A percentile compares a stretch with the other conserved stretches of the same genome.
Evolutionary conservation across 2,113 vertebrate genomes (phyloP).

Genomic region (Lamprotornis superbus): DNA sequence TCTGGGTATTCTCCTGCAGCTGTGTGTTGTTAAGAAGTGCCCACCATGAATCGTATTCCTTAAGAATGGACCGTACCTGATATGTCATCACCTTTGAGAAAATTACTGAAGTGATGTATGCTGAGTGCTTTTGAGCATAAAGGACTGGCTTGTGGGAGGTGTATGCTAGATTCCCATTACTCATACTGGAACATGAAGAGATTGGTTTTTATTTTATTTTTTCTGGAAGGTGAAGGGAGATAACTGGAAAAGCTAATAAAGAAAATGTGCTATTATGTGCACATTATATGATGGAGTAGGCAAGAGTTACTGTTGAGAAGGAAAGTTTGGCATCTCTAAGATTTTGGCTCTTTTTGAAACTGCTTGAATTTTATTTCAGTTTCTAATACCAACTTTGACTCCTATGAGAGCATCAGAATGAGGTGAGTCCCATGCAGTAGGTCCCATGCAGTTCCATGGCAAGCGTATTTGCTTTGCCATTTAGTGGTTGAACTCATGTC

Average conservation of each 20-base stretch:
- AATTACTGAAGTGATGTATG: neutral
- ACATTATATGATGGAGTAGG: neutral
- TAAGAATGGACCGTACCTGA: neutral
- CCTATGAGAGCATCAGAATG: neutral
- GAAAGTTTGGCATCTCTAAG: neutral
- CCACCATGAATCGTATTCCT: neutral
- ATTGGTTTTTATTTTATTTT: neutral
- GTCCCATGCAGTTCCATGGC: neutral
- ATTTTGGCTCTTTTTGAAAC: neutral
- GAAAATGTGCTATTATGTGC: neutral
- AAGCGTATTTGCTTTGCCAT: neutral
- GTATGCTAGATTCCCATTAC: neutral
- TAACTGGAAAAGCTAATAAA: neutral
- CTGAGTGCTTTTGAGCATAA: neutral
- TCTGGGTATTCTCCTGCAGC: constrained; percentile 59
- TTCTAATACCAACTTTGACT: constrained; percentile 8
- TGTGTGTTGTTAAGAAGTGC: constrained; percentile 39
- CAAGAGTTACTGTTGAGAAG: neutral
- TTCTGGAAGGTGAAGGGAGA: neutral
- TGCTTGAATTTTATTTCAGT: constrained; percentile 32
- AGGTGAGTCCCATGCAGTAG: neutral
- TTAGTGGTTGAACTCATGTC: neutral
- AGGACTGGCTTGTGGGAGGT: neutral
- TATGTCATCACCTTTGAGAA: neutral
- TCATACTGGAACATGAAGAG: neutral